phyloP scores from a whole-genome alignment of 2,888 invertebrate species.

The Dolichopus griseipennis region DNA sequence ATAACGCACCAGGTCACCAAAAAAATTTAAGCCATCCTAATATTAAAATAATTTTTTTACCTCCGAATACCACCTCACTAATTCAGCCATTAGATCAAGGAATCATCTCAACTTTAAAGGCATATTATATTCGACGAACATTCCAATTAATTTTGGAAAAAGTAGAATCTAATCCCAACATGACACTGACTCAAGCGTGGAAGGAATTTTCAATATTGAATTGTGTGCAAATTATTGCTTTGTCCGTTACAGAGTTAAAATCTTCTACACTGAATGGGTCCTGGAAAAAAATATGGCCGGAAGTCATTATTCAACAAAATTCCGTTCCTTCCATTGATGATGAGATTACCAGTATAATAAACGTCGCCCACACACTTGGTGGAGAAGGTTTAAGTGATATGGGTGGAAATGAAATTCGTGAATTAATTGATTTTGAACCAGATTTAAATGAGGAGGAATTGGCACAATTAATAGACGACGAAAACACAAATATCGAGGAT shows the following conservation, averaged over 20 bases:
- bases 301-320: slow-evolving; percentile 19
- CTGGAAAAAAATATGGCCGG: slow-evolving; percentile 27
- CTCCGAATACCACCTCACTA: too few relatives aligned
- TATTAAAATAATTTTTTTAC: not conserved
- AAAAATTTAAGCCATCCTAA: slow-evolving; percentile 19
- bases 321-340: slow-evolving; percentile 10
- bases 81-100: too few relatives aligned
- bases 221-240: too few relatives aligned
- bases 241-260: too few relatives aligned
- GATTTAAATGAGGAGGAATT: not conserved
- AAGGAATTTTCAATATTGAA: too few relatives aligned
- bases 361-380: slow-evolving; percentile 19
- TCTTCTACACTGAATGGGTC: slow-evolving; percentile 25
- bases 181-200: too few relatives aligned
- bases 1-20: too few relatives aligned
- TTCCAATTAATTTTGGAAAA: too few relatives aligned
- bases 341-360: slow-evolving; percentile 13
- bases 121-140: too few relatives aligned
- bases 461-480: not conserved
- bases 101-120: slow-evolving; percentile 2
- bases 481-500: not conserved
- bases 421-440: not conserved
- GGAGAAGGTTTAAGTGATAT: slow-evolving; percentile 23
- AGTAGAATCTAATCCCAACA: too few relatives aligned
- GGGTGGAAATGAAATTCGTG: slow-evolving; percentile 19